phyloP scores from a whole-genome alignment of 1,140 invertebrate species.

The Berghia stephanieae region DNA sequence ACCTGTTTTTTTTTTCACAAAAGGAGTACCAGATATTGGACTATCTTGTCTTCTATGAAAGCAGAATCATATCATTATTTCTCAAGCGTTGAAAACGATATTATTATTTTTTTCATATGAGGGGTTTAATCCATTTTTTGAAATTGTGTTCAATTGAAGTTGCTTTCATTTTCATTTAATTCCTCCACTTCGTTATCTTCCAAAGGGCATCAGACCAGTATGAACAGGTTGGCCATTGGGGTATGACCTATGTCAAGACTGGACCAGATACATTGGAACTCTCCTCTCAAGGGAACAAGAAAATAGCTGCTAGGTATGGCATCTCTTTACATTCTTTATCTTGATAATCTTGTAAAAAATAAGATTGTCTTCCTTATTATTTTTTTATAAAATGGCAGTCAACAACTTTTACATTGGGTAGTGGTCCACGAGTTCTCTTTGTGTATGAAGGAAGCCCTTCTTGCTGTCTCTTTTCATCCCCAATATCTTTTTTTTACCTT shows the following conservation, averaged over 20 bases:
- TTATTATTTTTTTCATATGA: background rate
- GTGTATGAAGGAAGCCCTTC: too few species aligned
- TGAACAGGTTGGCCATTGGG: slow-evolving; percentile 43
- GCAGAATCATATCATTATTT: too few species aligned
- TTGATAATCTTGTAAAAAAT: background rate
- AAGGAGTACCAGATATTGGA: too few species aligned
- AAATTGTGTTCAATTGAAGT: background rate
- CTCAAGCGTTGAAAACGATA: too few species aligned
- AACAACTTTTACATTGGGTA: background rate
- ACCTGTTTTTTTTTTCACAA: too few species aligned
- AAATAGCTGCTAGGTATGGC: slow-evolving; percentile 41
- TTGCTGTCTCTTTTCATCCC: too few species aligned
- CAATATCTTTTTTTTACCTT: too few species aligned
- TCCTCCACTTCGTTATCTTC: background rate
- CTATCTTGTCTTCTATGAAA: too few species aligned
- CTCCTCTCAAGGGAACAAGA: slow-evolving; percentile 31
- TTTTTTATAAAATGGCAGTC: background rate
- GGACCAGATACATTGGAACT: slow-evolving; percentile 49
- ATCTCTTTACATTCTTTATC: background rate
- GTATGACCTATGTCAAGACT: slow-evolving; percentile 49
- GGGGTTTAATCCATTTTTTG: background rate
- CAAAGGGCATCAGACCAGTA: background rate
- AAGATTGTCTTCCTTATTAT: background rate
- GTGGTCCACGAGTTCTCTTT: background rate
- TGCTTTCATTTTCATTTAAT: background rate